Evolutionary conservation across 2,797 vertebrate species (phyloP), one percentile per base, ranked within the genome.

Genomic region (Cossypha niveicapilla): DNA sequence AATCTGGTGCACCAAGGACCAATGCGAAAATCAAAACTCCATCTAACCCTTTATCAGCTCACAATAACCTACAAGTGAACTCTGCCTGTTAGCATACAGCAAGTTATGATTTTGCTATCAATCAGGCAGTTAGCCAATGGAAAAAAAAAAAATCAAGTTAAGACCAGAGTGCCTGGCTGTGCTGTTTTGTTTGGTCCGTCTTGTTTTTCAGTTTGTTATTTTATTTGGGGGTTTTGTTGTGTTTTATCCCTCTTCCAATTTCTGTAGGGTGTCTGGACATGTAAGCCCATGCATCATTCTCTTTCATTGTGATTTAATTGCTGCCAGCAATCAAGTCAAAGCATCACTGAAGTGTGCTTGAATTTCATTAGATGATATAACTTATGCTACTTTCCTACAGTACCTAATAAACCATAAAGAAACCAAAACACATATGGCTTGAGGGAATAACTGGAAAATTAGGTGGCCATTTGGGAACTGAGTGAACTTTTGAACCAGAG

Each of bases 361-460:
- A 97, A 98, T 98, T 98, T 98, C 98, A 98, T 98, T 98, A 98
- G 97, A 98, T 98, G 97, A 98, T 98, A 98, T 98, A 98, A 98
- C 97, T 98, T 98, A 98, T 98, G 98, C 97, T 98, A 98, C 98
- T 98, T 98, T 98, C 97, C 97, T 98, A 98, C 97, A 97, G 97
- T 98, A 98, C 97, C 97, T 98, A 98, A 98, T 98, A 98, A 98
- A 98, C 97, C 98, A 98, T 98, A 98, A 98, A 98, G 97, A 98
- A 98, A 98, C 97, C 97, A 98, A 98, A 98, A 98, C 97, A 98
- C 98, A 98, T 98, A 98, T 98, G 98, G 98, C 98, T 98, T 98
- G 97, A 97, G 98, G 98, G 98, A 98, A 98, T 98, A 98, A 98
- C 98, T 98, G 96, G 98, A 98, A 98, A 98, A 98, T 98, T 98